A percentile compares a stretch with the other conserved stretches of the same genome.
Evolutionary conservation across 2,888 invertebrate species (phyloP).

Genomic region (Crossocerus cetratus): DNA sequence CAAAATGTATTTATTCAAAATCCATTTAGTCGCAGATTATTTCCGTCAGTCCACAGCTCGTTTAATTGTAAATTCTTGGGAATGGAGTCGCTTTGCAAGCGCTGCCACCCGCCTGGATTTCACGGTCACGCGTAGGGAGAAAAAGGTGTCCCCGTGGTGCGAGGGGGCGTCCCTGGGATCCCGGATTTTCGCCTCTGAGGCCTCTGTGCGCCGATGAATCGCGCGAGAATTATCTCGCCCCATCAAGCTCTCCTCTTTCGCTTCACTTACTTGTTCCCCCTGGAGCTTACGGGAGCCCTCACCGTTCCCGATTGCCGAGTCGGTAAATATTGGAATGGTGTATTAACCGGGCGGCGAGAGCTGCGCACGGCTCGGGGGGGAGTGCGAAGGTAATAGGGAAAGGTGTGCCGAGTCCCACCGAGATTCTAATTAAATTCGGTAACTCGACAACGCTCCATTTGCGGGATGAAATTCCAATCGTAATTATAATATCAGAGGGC

Average conservation of each 20-base stretch:
- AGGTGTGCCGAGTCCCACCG: neutral
- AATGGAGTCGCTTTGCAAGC: neutral
- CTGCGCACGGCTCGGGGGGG: neutral
- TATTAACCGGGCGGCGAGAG: neutral
- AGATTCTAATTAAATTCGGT: no score
- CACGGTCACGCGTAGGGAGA: conserved; percentile 48
- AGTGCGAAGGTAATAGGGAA: neutral
- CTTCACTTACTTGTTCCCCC: conserved; percentile 14
- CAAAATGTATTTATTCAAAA: no score
- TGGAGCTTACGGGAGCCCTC: conserved; percentile 21
- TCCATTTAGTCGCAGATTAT: no score
- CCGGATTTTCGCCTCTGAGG: conserved; percentile 8
- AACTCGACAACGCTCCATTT: no score
- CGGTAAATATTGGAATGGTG: conserved; percentile 5
- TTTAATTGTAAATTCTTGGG: no score
- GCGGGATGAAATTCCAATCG: no score
- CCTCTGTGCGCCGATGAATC: conserved; percentile 44
- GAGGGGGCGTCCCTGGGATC: neutral
- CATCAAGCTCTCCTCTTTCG: neutral
- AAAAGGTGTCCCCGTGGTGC: conserved; percentile 21
- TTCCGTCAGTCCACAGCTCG: no score
- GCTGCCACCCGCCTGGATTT: conserved; percentile 44
- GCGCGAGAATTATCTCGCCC: conserved; percentile 55
- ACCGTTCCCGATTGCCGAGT: neutral
- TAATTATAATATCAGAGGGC: no score